Evolutionary conservation across 2,113 vertebrate species (phyloP), one percentile per base, ranked within the genome.

Genomic region (Siniperca chuatsi): DNA sequence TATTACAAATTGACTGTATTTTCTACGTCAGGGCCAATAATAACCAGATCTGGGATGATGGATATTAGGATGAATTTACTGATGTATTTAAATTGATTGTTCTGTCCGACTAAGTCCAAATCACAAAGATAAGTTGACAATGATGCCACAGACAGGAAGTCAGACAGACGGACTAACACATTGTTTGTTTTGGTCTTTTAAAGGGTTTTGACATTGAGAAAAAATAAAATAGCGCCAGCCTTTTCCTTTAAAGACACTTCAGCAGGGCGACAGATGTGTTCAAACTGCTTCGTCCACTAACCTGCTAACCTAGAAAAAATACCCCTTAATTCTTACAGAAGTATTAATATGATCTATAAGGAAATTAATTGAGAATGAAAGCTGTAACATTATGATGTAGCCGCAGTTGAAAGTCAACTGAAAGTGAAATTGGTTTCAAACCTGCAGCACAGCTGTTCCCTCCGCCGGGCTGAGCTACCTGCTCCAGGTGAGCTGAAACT

Each of bases 291-390:
- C 16, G 4, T 55, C 68, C 55, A 12, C 44, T 71, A 21, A 82
- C 75, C 70, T 61, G 79, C 42, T 60, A 42, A 33, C 18, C 33
- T 16, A 21, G 42, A 46, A 58, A 25, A 73, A 76, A 73, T 7
- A 18, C 6, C 40, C 12, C 12, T 66, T 69, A n/a, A 46, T 78
- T 81, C 18, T 62, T 68, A 48, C 62, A 48, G 87, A 87, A 66
- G 40, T 60, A 65, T 54, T 54, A 79, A 81, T 87, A 78, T 89
- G 87, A 91, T 89, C 50, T 46, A 83, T 75, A 57, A 54, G 57
- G 33, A 50, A 73, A 48, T 76, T 86, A 87, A 91, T 84, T 81
- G 75, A 74, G 75, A 87, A 72, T 76, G 90, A 91, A 87, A 72
- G 87, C 69, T 67, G n/a, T 12, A 29, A 55, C 25, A 23, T 83